A percentile compares a stretch with the other conserved stretches of the same genome.
These are phyloP conservation scores for Myiotriccus ornatus DNA, from an alignment of 2,797 vertebrate species.

Conservation along the genomic window DNA sequence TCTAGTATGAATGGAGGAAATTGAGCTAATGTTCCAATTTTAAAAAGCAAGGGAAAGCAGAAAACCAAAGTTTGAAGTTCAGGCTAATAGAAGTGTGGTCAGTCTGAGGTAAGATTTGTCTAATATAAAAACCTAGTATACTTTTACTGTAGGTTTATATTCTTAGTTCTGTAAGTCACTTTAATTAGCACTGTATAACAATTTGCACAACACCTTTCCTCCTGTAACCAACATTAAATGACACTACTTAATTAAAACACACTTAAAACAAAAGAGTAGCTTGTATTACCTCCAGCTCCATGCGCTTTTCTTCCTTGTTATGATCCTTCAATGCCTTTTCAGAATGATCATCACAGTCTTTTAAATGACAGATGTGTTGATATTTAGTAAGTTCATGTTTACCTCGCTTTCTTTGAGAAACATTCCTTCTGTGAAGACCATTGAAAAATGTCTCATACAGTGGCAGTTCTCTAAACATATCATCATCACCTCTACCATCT, in stretches of 20 bases:
- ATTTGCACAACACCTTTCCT: background rate
- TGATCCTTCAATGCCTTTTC: constrained; percentile 3
- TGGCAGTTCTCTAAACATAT: constrained; percentile 72
- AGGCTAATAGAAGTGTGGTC: background rate
- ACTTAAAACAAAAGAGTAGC: background rate
- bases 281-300: constrained; percentile 53
- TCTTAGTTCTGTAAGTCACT: background rate
- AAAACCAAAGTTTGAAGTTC: background rate
- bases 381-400: constrained; percentile 16
- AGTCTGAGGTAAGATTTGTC: background rate
- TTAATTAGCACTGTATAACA: background rate
- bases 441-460: constrained; percentile 32
- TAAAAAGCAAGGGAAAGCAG: background rate
- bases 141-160: background rate
- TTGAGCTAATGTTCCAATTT: background rate
- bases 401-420: constrained; percentile 52
- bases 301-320: constrained; percentile 25
- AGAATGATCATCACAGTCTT: background rate
- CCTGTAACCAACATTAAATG: background rate
- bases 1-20: background rate
- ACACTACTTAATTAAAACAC: background rate
- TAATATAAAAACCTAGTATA: background rate
- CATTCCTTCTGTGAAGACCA: constrained; percentile 27
- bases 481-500: constrained; percentile 21
- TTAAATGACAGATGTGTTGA: background rate